Base-by-base conservation (phyloP, 2,113 vertebrate genomes). In the Lota lota region DNA sequence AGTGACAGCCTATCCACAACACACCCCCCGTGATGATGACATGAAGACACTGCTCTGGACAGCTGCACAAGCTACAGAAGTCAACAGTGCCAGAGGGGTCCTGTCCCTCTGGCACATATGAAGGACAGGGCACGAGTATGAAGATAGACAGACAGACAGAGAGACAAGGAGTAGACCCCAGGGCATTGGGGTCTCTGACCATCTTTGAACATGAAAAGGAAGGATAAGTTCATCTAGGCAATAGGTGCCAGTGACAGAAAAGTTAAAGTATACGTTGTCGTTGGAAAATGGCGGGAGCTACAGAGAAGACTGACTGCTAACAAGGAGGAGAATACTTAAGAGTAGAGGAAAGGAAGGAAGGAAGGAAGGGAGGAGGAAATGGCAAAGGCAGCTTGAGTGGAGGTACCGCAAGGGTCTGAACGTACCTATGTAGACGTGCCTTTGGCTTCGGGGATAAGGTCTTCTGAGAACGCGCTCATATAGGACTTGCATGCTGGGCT, bases 401-500 rank as follows among this genome's bases (percentile, higher is more conserved):
- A 80, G 70, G 72, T 74, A 64, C 68, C 68, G 68, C n/a, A 65
- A 74, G 72, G 79, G 72, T 80, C 19, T 22, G 83, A 92, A 98
- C 97, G 88, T 99, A 99, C 97, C 97, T 95, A 97, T 93, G 92
- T 90, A 93, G 93, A 91, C 90, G 94, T 93, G 93, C 88, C 92
- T 95, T 93, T 95, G 93, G 90, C 93, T 83, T 92, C 93, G 89
- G 89, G 94, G 95, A 87, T 94, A 96, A 89, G 97, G 94, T 98
- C 97, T 97, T 97, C 97, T 97, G 93, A 99, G 96, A 90, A 98
- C 96, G 91, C 95, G 88, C 82, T 99, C 96, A 96, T 97, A 98
- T 92, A 98, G 96, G 92, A 97, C 96, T 93, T 98, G 97, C 95
- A 95, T 97, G 96, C 94, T 97, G 95, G 96, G 91, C 92, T 97